Conservation (phyloP, 2,888 invertebrate genomes). For the Drosophila diplacantha region DNA sequence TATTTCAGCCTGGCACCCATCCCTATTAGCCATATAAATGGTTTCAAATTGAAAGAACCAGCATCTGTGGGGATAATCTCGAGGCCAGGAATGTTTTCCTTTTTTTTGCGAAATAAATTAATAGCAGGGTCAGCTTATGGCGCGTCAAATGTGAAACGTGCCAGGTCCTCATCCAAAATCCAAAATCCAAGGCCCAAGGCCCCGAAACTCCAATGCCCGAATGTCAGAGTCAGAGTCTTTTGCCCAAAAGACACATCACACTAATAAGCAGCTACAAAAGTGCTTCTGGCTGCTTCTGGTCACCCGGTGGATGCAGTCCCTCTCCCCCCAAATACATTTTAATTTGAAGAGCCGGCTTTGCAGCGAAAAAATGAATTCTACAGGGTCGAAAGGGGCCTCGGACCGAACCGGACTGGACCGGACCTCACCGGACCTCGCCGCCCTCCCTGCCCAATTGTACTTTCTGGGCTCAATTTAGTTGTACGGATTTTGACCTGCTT, state of each 20-base stretch:
- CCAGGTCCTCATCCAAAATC: constrained; percentile 42
- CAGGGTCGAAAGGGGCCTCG: constrained; percentile 32
- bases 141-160: constrained; percentile 69
- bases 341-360: constrained; percentile 54
- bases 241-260: constrained; percentile 47
- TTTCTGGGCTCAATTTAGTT: constrained; percentile 76
- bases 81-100: background rate
- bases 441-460: constrained; percentile 63
- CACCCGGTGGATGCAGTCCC: constrained; percentile 40
- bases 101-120: constrained; percentile 49
- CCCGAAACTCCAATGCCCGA: background rate
- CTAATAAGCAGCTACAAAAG: constrained; percentile 72
- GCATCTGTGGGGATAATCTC: constrained; percentile 36
- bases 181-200: constrained; percentile 20
- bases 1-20: constrained; percentile 19
- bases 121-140: constrained; percentile 50
- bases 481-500: constrained; percentile 77
- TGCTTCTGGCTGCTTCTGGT: constrained; percentile 74
- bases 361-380: constrained; percentile 51
- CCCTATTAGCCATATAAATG: constrained; percentile 16
- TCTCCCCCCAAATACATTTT: constrained; percentile 64
- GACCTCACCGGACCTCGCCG: constrained; percentile 16
- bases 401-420: background rate
- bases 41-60: constrained; percentile 23
- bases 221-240: background rate